Base-by-base conservation (phyloP, 2,113 vertebrate species). In the Mastomys coucha region DNA sequence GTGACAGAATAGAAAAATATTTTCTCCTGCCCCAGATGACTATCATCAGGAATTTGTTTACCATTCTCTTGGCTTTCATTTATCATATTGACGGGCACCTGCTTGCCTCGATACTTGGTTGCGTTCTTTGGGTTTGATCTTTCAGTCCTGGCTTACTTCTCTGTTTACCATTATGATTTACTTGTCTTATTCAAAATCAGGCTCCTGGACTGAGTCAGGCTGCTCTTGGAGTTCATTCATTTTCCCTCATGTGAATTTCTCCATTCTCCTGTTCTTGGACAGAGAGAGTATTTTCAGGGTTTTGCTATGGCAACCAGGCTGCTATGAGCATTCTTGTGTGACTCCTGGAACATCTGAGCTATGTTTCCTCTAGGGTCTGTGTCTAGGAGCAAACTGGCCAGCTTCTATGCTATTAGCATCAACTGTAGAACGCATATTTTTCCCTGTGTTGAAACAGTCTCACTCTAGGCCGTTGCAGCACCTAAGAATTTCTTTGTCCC, bases 231-330 rank as follows among this genome's bases (percentile, higher is more conserved):
- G 87, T 75, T 93, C 89, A 65, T 93, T 95, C 88, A 75, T 92
- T 96, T 96, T 94, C 88, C 70, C 73, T 90, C 60, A 70, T 80
- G 84, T 93, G 94, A 84, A 58, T 95, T 94, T 95, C 77, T 93
- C 56, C 42, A 6, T 86, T 95, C 80, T 81, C 82, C 63, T 91
- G 31, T 80, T 84, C 91, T 80, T 88, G 85, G 95, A 97, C 33
- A 51, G 31, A 49, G 73, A 60, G 42, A 96, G 76, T 89, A 88
- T 97, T 97, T 97, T 94, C 78, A 65, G 84, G 69, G 85, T 39
- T 93, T 93, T 96, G 89, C 91, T 96, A 89, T 96, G 88, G 90
- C 53, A 63, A 95, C 58, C 89, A 97, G 94, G 76, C 97, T 98
- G 97, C 92, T 88, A 14, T 56, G 92, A n/a, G 84, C 88, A 93